phyloP scores from a whole-genome alignment of 2,113 vertebrate genomes.

The Elachura formosa region DNA sequence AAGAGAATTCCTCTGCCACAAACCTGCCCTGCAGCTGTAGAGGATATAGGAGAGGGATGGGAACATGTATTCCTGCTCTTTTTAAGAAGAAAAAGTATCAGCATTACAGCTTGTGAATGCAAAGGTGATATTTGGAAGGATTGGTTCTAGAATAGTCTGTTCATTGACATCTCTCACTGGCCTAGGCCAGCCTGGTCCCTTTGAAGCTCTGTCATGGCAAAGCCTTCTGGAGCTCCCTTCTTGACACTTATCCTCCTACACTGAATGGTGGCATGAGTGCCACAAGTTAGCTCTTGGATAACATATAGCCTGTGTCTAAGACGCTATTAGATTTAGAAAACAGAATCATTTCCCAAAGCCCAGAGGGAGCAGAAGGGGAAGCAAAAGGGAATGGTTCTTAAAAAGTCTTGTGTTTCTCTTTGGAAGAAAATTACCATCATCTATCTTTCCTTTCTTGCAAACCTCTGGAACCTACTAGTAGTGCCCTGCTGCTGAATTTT shows the following conservation, averaged over 20 bases:
- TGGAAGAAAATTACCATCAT: slow-evolving; percentile 61
- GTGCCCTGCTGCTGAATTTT: slow-evolving; percentile 62
- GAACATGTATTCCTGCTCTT: rapidly evolving
- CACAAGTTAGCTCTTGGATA: slow-evolving; percentile 34
- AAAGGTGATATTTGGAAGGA: not conserved
- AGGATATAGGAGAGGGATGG: not conserved
- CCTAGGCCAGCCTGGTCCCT: not conserved
- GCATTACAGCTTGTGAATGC: not conserved
- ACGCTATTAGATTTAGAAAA: slow-evolving; percentile 46
- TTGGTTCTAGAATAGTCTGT: not conserved
- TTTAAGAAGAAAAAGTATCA: not conserved
- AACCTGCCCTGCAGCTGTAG: not conserved
- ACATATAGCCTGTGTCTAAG: slow-evolving; percentile 55
- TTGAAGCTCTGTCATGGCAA: not conserved
- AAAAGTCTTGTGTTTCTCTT: slow-evolving; percentile 60
- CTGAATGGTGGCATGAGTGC: not conserved
- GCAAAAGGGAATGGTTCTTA: slow-evolving; percentile 43
- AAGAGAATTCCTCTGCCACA: not conserved
- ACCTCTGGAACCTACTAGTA: slow-evolving; percentile 33
- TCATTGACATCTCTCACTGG: not conserved
- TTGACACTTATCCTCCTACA: not conserved
- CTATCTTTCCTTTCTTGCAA: slow-evolving; percentile 58
- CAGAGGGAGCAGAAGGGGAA: slow-evolving; percentile 56
- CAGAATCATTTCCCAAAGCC: slow-evolving; percentile 56
- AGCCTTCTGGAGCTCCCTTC: not conserved